Conservation (phyloP, 2,797 vertebrate genomes). For the Gymnopithys bicolor region DNA sequence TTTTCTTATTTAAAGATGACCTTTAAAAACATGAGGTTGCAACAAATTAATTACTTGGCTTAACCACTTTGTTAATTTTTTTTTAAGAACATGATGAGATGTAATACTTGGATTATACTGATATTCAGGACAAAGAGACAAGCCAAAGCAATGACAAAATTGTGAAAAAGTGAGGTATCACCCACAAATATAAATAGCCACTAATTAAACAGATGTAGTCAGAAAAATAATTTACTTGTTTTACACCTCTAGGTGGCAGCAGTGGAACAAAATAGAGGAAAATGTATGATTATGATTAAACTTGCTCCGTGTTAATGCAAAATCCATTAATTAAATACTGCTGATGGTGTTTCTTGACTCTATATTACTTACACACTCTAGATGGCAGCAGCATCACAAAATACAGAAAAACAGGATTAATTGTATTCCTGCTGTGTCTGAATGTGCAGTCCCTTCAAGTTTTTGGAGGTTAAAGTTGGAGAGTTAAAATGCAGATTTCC, state of each 20-base stretch:
- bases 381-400: slow-evolving; percentile 82
- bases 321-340: slow-evolving; percentile 45
- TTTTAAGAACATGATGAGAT: neutral
- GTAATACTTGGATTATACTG: neutral
- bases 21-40: neutral
- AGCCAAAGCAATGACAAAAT: neutral
- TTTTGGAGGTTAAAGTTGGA: neutral
- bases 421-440: neutral
- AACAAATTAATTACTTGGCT: neutral
- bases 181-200: neutral
- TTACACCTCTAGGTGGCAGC: slow-evolving; percentile 60
- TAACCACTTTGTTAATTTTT: neutral
- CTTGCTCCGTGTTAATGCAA: slow-evolving; percentile 4
- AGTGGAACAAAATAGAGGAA: slow-evolving; percentile 45
- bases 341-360: neutral
- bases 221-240: neutral
- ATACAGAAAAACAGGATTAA: slow-evolving; percentile 31
- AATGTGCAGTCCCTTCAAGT: neutral
- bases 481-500: neutral
- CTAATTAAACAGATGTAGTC: neutral
- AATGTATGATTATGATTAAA: neutral
- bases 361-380: slow-evolving; percentile 70
- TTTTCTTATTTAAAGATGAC: neutral
- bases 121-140: slow-evolving; percentile 14
- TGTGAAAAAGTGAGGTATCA: neutral